Evolutionary conservation across 2,797 vertebrate genomes (phyloP), one percentile per base, ranked within the genome.

Genomic region (Notolabrus celidotus): DNA sequence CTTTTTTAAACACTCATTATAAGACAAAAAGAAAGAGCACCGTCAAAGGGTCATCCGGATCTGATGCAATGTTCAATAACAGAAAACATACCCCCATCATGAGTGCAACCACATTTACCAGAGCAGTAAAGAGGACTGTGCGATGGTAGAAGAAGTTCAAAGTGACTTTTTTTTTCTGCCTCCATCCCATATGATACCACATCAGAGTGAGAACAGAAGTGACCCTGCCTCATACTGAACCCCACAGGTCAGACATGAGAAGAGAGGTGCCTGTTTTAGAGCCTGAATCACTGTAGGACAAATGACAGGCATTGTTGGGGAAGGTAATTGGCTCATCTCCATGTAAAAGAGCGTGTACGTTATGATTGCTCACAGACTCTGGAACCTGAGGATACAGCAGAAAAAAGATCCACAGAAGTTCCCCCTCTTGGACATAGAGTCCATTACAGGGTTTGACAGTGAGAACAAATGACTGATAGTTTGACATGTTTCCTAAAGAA

Each of bases 21-120:
- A 92, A 91, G 87, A 87, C 79, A 84, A 83, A 91, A 92, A 36
- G 10, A 81, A 70, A 19, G 74, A 89, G 77, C 66, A 86, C 83
- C 90, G 77, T 92, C 88, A 86, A 77, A 73, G 82, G 90, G 89
- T 93, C 89, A 87, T 85, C 86, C 84, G 46, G 89, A 78, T 85
- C 88, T 88, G 90, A 94, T 88, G 91, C 86, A 89, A 92, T 74
- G 86, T 72, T 63, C 80, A 92, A 86, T 93, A 95, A 94, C 88
- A 89, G 86, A 92, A 93, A 95, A 91, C 93, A 94, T 90, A 73
- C 70, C 80, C 76, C 83, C 72, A 65, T 58, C 29, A 29, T 84
- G 86, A 92, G 88, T 76, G 53, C 88, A 84, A 90, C 84, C 90
- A 88, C 83, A 79, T 86, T 91, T 86, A 78, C 85, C 88, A 80